Evolutionary conservation across 1,140 invertebrate genomes (phyloP).

Genomic region (Dendrolimus punctatus): DNA sequence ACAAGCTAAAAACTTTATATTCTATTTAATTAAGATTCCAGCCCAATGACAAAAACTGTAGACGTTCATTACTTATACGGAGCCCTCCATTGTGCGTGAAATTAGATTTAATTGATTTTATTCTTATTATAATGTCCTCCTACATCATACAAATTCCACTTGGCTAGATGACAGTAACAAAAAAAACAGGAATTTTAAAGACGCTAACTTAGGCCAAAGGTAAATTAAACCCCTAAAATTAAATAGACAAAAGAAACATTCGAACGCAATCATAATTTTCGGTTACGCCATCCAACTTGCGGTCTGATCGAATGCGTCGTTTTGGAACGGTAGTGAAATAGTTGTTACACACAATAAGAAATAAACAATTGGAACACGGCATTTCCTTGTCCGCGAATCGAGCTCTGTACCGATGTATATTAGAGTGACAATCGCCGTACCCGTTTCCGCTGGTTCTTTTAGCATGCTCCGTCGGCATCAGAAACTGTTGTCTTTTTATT

Average conservation of each 20-base stretch:
- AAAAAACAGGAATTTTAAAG: not conserved
- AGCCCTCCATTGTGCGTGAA: too few species aligned
- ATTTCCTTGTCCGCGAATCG: slow-evolving; percentile 13
- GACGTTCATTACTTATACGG: too few species aligned
- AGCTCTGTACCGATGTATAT: slow-evolving; percentile 22
- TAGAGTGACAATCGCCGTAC: slow-evolving; percentile 24
- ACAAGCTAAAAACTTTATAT: too few species aligned
- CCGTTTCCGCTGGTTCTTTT: slow-evolving; percentile 17
- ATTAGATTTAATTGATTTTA: too few species aligned
- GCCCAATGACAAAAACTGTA: too few species aligned
- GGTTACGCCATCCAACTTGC: slow-evolving; percentile 45
- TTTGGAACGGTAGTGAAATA: slow-evolving; percentile 54
- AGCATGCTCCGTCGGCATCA: slow-evolving; percentile 31
- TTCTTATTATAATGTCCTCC: too few species aligned
- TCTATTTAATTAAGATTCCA: too few species aligned
- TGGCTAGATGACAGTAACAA: too few species aligned
- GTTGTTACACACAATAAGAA: slow-evolving; percentile 34
- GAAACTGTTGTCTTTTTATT: slow-evolving; percentile 56
- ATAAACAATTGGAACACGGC: slow-evolving; percentile 26
- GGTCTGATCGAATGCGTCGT: slow-evolving; percentile 41
- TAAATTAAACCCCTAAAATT: too few species aligned
- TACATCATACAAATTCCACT: too few species aligned
- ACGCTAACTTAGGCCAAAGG: slow-evolving; percentile 8
- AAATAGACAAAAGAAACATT: not conserved
- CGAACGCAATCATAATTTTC: slow-evolving; percentile 7